Base-by-base conservation (phyloP, 2,888 invertebrate species). In the Nycteola revayana region DNA sequence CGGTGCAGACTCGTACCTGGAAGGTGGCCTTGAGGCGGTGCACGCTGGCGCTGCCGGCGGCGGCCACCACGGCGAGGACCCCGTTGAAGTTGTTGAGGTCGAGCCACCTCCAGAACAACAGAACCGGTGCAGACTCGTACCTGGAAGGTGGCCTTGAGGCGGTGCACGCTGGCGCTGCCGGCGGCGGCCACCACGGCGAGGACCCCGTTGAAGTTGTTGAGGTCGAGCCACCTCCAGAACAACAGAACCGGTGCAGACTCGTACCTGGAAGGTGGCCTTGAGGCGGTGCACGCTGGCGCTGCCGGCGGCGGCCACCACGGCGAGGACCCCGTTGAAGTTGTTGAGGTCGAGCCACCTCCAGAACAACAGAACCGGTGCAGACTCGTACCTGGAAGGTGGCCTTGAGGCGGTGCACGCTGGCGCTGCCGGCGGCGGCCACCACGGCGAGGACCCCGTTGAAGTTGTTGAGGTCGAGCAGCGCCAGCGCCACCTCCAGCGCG, bases 171-270 rank as follows among this genome's bases (percentile, higher is more conserved):
- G 7, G 98, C 97, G 21, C 96, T 96, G 33, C 94, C 95, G 87
- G 97, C 94, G 18, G 98, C 98, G 37, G 97, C 95, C 28, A 95
- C 94, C 38, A 98, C 95, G 20, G 98, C 98, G 36, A 99, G 89
- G 33, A 99, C 96, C 0, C 98, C 99, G 85, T 98, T 99, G 85
- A 99, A 99, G 90, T 99, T 99, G 88, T 99, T 99, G 43, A 99
- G 90, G 74, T 98, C 98, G 92, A 2, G 98, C 97, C 49, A 99
- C 93, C 88, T 99, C 99, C 43, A 99, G 1, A n/a, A 6, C 9
- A 7, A 7, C 14, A 26, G 4, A 8, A 18, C 3, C 4, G 18
- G 18, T 18, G 6, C 18, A 18, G 18, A 27, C n/a, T n/a, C n/a
- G n/a, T n/a, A n/a, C 45, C 47, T 45, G 48, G 26, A 33, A 45